These are phyloP conservation scores for Eumerus sabulonum DNA, from an alignment of 2,888 invertebrate genomes.

Conservation along the genomic window DNA sequence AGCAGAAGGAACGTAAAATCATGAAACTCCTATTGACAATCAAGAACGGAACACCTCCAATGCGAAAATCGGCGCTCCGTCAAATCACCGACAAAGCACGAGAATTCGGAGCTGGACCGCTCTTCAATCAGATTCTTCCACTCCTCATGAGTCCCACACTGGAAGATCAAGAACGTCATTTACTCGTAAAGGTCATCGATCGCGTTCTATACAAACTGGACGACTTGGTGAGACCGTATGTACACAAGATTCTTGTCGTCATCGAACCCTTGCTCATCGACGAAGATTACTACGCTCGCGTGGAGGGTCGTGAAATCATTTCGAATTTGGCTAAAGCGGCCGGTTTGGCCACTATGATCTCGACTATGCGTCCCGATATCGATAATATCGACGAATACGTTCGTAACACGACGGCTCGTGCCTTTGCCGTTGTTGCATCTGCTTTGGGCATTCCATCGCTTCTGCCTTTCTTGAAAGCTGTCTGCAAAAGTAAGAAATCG, in stretches of 20 bases:
- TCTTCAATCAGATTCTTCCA: conserved; percentile 99
- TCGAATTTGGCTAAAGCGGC: conserved; percentile 99
- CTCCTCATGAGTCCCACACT: conserved; percentile 99
- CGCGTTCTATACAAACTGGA: conserved; percentile 98
- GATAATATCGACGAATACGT: conserved; percentile 99
- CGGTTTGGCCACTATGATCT: conserved; percentile 99
- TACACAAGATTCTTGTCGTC: conserved; percentile 99
- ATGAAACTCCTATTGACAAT: conserved; percentile 99
- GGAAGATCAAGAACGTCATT: conserved; percentile 99
- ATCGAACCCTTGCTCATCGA: conserved; percentile 99
- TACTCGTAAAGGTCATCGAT: conserved; percentile 99
- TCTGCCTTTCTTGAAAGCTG: conserved; percentile 98
- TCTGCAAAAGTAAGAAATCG: conserved; percentile 99
- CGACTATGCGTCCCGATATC: conserved; percentile 99
- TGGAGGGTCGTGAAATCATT: conserved; percentile 99
- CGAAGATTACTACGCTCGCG: conserved; percentile 99
- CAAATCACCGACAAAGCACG: conserved; percentile 99
- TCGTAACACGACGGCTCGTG: conserved; percentile 98
- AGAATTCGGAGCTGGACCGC: conserved; percentile 98
- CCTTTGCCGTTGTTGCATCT: conserved; percentile 99
- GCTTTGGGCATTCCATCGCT: conserved; percentile 98
- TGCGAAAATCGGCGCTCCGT: conserved; percentile 97
- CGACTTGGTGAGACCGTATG: conserved; percentile 98
- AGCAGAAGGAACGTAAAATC: conserved; percentile 98
- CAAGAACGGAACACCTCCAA: conserved; percentile 99